Percentiles rank a stretch among this genome's conserved stretches.
phyloP scores from a whole-genome alignment of 2,888 invertebrate genomes.

The Pegoplata infirma region DNA sequence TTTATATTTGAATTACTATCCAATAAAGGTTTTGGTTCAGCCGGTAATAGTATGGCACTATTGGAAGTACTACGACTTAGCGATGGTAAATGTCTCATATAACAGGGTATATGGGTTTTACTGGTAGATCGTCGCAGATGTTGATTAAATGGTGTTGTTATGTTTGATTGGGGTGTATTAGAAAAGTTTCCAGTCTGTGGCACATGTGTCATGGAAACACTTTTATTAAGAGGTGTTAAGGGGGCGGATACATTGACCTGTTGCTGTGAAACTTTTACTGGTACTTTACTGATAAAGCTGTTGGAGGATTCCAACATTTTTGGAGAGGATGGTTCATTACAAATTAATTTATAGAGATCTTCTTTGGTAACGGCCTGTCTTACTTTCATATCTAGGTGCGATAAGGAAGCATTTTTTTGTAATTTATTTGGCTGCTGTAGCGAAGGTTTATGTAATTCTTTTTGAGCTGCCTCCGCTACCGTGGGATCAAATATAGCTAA shows the following conservation, averaged over 20 bases:
- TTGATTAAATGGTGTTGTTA: background rate
- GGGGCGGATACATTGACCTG: too few species aligned
- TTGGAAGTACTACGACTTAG: conserved; percentile 77
- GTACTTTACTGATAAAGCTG: conserved; percentile 69
- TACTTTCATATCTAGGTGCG: conserved; percentile 76
- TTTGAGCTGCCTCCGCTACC: conserved; percentile 74
- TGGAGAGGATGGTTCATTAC: conserved; percentile 73
- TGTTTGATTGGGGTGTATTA: background rate
- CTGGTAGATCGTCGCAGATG: conserved; percentile 70
- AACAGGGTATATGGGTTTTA: conserved; percentile 77
- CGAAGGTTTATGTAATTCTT: conserved; percentile 69
- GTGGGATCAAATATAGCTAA: conserved; percentile 75
- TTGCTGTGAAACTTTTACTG: conserved; percentile 70
- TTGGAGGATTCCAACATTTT: conserved; percentile 26
- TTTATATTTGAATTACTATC: conserved; percentile 40
- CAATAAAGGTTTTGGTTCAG: conserved; percentile 55
- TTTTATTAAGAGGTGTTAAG: conserved; percentile 71
- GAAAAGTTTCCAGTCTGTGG: conserved; percentile 64
- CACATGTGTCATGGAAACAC: conserved; percentile 75
- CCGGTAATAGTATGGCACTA: conserved; percentile 72
- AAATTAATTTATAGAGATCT: conserved; percentile 77
- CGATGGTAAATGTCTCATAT: conserved; percentile 75
- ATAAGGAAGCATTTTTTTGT: conserved; percentile 77
- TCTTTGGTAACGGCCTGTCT: conserved; percentile 77
- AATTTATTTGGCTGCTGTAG: conserved; percentile 67